Evolutionary conservation across 2,797 vertebrate species (phyloP).

Genomic region (Danio choprae): DNA sequence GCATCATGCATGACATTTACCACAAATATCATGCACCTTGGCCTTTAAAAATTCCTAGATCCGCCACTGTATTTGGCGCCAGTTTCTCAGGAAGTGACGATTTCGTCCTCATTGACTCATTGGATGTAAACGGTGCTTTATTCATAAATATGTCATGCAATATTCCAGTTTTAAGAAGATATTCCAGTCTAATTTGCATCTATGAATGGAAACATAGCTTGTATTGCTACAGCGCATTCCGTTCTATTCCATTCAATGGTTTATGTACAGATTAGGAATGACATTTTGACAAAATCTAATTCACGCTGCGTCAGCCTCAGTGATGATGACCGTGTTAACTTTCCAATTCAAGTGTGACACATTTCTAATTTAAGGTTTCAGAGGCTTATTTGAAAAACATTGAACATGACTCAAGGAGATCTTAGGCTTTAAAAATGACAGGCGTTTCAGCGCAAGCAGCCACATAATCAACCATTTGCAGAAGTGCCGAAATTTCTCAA

Average conservation of each 20-base stretch:
- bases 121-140: too few relatives aligned
- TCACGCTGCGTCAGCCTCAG: background rate
- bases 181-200: too few relatives aligned
- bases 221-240: conserved; percentile 46
- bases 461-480: conserved; percentile 64
- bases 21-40: too few relatives aligned
- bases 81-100: too few relatives aligned
- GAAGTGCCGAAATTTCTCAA: conserved; percentile 62
- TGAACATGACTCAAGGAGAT: conserved; percentile 70
- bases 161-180: too few relatives aligned
- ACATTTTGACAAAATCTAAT: background rate
- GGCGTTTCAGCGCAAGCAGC: conserved; percentile 39
- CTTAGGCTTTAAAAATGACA: conserved; percentile 65
- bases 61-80: too few relatives aligned
- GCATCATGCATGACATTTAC: too few relatives aligned
- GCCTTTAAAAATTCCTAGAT: too few relatives aligned
- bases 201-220: too few relatives aligned
- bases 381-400: conserved; percentile 35
- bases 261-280: background rate
- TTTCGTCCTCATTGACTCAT: too few relatives aligned
- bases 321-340: conserved; percentile 34
- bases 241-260: conserved; percentile 15
- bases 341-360: conserved; percentile 45
- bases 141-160: too few relatives aligned
- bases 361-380: conserved; percentile 42